Conservation (phyloP, 2,797 vertebrate genomes). For the Hoplostethus atlanticus region DNA sequence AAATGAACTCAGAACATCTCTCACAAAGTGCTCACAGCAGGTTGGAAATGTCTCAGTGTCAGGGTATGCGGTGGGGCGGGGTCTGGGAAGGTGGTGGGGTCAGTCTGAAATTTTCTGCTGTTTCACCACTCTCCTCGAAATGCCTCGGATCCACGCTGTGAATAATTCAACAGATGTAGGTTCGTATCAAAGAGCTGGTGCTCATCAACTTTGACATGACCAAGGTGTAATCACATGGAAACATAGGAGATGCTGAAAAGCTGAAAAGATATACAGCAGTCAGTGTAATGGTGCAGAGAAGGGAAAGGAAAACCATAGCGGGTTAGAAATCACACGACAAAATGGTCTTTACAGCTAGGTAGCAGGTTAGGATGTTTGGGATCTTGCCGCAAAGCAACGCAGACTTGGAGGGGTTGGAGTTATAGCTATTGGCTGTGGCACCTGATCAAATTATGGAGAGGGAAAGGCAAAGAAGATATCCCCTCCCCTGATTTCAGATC, state of each 20-base stretch:
- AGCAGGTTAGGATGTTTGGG: background rate
- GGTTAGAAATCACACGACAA: background rate
- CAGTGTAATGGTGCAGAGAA: background rate
- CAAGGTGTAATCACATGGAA: background rate
- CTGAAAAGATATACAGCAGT: background rate
- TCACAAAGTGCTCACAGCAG: conserved; percentile 37
- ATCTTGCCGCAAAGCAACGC: background rate
- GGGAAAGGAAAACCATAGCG: conserved; percentile 18
- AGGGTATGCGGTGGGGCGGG: background rate
- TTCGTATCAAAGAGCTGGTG: background rate
- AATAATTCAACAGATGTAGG: conserved; percentile 17
- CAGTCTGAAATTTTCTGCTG: background rate
- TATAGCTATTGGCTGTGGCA: background rate
- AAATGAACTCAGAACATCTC: conserved; percentile 57
- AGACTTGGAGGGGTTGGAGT: background rate
- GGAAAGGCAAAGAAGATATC: background rate
- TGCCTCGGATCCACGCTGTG: conserved; percentile 16
- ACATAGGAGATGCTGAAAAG: background rate
- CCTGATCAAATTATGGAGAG: background rate
- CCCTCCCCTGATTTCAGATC: background rate
- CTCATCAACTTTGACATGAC: background rate
- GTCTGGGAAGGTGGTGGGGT: background rate
- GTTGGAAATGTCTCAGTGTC: conserved; percentile 13
- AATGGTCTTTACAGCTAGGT: background rate
- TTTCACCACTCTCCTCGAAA: background rate